Evolutionary conservation across 37 sponge, comb jelly and placozoan species (phyloP).

Genomic region (Bolinopsis microptera): DNA sequence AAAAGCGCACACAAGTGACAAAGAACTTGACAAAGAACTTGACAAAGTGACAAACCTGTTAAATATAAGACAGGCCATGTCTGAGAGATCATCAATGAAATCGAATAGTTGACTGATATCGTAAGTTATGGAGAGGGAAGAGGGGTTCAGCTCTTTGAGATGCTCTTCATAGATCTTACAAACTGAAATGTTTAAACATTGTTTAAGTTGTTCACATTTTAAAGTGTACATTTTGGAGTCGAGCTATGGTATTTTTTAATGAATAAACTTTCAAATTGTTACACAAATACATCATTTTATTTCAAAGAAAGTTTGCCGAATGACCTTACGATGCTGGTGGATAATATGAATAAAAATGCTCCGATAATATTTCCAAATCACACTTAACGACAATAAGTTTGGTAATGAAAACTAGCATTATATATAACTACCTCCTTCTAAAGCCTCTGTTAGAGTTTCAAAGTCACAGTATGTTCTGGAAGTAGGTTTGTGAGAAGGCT

Average conservation of each 20-base stretch:
- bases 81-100: slow-evolving; percentile 88
- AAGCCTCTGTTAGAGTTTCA: slow-evolving; percentile 84
- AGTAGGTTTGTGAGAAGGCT: slow-evolving; percentile 81
- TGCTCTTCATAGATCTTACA: slow-evolving; percentile 99
- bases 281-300: no score
- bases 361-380: no score
- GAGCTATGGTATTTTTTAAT: background rate
- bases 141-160: slow-evolving; percentile 85
- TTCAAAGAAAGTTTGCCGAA: background rate
- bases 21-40: no score
- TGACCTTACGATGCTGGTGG: no score
- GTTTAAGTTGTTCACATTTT: background rate
- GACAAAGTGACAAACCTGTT: no score
- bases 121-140: slow-evolving; percentile 90
- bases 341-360: no score
- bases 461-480: slow-evolving; percentile 92
- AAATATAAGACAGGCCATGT: slow-evolving; percentile 91
- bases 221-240: background rate
- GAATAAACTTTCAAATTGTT: no score
- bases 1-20: no score
- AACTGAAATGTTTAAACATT: slow-evolving; percentile 63
- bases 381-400: no score
- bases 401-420: no score
- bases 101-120: slow-evolving; percentile 96
- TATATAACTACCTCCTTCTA: slow-evolving; percentile 91